A percentile compares a stretch with the other conserved stretches of the same genome.
phyloP scores from a whole-genome alignment of 2,797 vertebrate species.

The Glyptemys insculpta region DNA sequence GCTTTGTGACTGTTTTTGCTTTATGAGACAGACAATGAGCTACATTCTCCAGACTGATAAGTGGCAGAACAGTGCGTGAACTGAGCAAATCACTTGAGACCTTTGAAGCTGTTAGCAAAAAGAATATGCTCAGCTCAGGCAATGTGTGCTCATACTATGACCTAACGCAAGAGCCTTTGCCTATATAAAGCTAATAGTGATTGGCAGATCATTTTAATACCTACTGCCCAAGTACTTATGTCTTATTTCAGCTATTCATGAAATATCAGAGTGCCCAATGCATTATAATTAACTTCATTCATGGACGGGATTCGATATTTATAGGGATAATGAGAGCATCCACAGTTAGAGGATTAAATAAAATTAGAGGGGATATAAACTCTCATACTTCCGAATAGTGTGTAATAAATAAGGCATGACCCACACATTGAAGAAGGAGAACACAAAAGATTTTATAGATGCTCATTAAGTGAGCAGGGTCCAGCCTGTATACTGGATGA shows the following conservation, averaged over 20 bases:
- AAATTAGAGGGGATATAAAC: background rate
- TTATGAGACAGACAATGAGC: background rate
- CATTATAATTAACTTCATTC: background rate
- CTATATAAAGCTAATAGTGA: background rate
- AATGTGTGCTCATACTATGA: rapidly evolving
- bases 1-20: background rate
- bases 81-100: background rate
- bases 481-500: too few species aligned
- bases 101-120: background rate
- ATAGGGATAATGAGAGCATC: background rate
- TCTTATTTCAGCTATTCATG: background rate
- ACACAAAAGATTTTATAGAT: too few species aligned
- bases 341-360: background rate
- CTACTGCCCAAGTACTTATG: background rate
- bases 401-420: too few species aligned
- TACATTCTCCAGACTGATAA: background rate
- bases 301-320: background rate
- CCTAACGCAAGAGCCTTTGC: background rate
- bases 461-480: too few species aligned
- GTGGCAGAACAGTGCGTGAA: background rate
- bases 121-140: background rate
- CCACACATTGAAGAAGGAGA: too few species aligned
- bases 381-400: background rate
- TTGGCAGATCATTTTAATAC: background rate
- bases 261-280: background rate